Base-by-base conservation (phyloP, 2,888 invertebrate genomes). In the Idaea biselata region DNA sequence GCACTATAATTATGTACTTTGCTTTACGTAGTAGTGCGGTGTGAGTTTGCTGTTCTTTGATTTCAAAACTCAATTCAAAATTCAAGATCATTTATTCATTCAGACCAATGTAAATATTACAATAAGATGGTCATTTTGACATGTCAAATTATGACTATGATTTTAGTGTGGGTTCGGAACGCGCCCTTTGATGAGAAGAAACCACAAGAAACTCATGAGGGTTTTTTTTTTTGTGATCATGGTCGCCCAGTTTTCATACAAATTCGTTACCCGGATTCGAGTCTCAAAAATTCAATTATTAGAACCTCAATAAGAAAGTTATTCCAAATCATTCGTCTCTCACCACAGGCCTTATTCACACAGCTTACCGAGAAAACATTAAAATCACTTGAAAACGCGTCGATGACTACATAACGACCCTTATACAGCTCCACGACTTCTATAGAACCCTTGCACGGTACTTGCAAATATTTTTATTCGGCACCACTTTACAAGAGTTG, bases 311-410 rank as follows among this genome's bases (percentile, higher is more conserved):
- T 11, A 14, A 14, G 14, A 11, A 44, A 44, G 11, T 14, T 44
- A 44, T 44, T 44, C 0, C 14, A 44, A 7, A 44, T 44, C 44
- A 44, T 44, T 11, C 44, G 2, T 44, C 44, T 44, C 44, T 14
- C 44, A 44, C 25, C 5, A 25, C 5, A n/a, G 44, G 14, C 44
- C 14, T 14, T 11, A 11, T 44, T 44, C 44, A 44, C 44, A 44
- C 14, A 44, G 44, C 14, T 44, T 44, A 44, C 44, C 8, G 44
- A 44, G 44, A 44, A 44, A 44, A 44, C 44, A 44, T 44, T 8
- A 44, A 44, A 44, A 44, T 44, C 44, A 44, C 44, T 44, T 44
- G 44, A 44, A 44, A 44, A 44, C 44, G 44, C 44, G 44, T 44
- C 44, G 11, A 44, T 44, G 44, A 44, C 44, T 44, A 44, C 44